phyloP scores from a whole-genome alignment of 2,113 vertebrate species.

The Tragelaphus imberbis region DNA sequence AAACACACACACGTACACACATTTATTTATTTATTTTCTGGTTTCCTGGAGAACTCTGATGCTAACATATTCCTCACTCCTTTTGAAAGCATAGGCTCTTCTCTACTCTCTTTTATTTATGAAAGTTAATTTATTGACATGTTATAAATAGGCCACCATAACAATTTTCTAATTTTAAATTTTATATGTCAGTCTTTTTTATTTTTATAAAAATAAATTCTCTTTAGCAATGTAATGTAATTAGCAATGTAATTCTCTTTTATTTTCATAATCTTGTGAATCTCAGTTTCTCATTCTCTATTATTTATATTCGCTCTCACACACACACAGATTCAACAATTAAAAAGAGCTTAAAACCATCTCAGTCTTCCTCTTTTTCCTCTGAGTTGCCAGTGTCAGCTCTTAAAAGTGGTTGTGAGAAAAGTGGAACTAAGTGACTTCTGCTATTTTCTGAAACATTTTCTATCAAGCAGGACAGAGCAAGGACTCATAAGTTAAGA shows the following conservation, averaged over 20 bases:
- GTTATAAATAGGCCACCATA: neutral
- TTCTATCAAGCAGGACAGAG: neutral
- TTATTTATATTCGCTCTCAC: neutral
- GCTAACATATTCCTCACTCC: neutral
- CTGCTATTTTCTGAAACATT: constrained; percentile 2
- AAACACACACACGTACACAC: neutral
- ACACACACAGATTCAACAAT: neutral
- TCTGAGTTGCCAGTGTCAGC: neutral
- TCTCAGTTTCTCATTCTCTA: neutral
- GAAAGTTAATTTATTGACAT: neutral
- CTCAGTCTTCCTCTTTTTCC: neutral
- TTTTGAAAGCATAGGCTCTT: neutral
- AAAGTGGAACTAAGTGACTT: neutral
- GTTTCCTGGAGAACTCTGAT: neutral
- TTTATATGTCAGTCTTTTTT: neutral
- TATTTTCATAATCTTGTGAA: neutral
- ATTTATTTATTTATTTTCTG: neutral
- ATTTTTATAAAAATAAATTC: neutral
- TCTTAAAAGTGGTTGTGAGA: neutral
- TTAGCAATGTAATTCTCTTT: neutral
- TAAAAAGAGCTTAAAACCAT: neutral
- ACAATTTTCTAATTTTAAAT: neutral
- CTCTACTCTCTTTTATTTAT: neutral
- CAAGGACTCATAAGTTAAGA: neutral
- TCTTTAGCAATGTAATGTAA: neutral